A percentile compares a stretch with the other conserved stretches of the same genome.
Evolutionary conservation across 1,140 invertebrate genomes (phyloP).

Genomic region (Aphis craccivora): DNA sequence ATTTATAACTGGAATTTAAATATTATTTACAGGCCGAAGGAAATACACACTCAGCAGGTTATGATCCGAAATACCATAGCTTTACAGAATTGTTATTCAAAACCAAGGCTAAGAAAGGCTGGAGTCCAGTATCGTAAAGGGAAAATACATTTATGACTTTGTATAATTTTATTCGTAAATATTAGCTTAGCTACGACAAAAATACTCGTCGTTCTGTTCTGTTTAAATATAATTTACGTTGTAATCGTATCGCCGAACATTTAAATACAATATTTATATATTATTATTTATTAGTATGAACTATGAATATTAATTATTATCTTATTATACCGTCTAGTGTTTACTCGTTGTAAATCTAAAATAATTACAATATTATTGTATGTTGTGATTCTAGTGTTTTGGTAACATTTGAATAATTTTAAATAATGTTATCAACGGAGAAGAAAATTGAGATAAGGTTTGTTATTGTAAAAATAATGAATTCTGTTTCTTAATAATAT

Average conservation of each 20-base stretch:
- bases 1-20: neutral
- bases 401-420: neutral
- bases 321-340: too few relatives aligned
- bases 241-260: neutral
- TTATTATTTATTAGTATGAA: neutral
- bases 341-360: neutral
- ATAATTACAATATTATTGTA: neutral
- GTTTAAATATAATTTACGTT: neutral
- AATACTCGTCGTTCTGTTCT: neutral
- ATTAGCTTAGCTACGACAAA: neutral
- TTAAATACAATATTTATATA: neutral
- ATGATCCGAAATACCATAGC: conserved; percentile 42
- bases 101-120: neutral
- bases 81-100: conserved; percentile 45
- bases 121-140: neutral
- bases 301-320: neutral
- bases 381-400: neutral
- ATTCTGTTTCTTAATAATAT: too few relatives aligned
- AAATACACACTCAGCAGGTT: conserved; percentile 39
- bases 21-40: conserved; percentile 38
- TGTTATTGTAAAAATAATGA: too few relatives aligned
- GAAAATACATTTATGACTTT: too few relatives aligned
- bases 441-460: neutral
- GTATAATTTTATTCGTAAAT: conserved; percentile 2
- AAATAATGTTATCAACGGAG: neutral